Base-by-base conservation (phyloP, 2,797 vertebrate genomes). In the Anisognathus igniventris region DNA sequence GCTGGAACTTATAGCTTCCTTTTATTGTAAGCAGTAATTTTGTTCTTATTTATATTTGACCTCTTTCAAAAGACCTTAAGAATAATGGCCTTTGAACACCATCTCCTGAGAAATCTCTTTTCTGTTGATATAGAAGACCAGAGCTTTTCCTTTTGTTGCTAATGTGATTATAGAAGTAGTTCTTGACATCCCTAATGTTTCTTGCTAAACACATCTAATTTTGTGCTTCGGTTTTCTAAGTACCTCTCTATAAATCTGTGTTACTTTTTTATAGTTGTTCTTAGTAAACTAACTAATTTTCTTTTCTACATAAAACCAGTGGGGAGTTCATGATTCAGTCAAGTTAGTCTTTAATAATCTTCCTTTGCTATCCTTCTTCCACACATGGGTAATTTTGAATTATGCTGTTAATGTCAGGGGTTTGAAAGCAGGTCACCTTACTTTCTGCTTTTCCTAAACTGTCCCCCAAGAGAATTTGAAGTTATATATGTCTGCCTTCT, bases 241-340 rank as follows among this genome's bases (percentile, higher is more conserved):
- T 40, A 56, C 23, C 30, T 74, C 74, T 77, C 66, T 37, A 81
- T 88, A 90, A 94, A 92, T 72, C 61, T 60, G 1, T 35, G 28
- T 64, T 91, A 61, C 22, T 72, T 58, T 71, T 62, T 77, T 48
- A 75, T n/a, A 64, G 50, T 28, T 75, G 33, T 57, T 92, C 84
- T 91, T 61, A 68, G 74, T 75, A 92, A 95, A 93, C 60, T 14
- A 91, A 57, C 27, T 86, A 33, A 81, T 89, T 80, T 91, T 51
- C 75, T 79, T 83, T 83, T 65, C 73, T 60, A 54, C 47, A 50
- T 84, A 84, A 78, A 88, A 48, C 19, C 70, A 81, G 58, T 57
- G 35, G 31, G 73, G 80, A 93, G 62, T 60, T 88, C 50, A 86
- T 50, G 22, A 86, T 78, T 74, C 85, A 88, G 50, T 28, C 62